These are phyloP conservation scores for Diplolepis rosae DNA, from an alignment of 2,888 invertebrate species.

Conservation along the genomic window DNA sequence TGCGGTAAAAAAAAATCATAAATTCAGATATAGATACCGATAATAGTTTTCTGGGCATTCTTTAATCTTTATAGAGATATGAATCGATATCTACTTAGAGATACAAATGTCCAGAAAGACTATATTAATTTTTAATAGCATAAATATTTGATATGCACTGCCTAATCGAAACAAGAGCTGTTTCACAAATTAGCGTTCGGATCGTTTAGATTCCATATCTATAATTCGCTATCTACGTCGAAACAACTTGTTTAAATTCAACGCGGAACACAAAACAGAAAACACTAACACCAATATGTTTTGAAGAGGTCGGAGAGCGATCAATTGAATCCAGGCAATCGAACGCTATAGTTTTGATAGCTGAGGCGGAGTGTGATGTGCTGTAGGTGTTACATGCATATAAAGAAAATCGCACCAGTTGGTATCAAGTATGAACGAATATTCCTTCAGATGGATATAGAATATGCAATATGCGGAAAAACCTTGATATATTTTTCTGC, in stretches of 20 bases:
- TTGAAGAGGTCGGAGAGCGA: constrained; percentile 22
- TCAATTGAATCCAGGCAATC: constrained; percentile 27
- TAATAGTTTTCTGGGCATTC: not conserved
- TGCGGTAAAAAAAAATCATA: not conserved
- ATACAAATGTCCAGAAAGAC: not conserved
- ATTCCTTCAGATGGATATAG: not conserved
- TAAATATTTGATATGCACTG: constrained; percentile 16
- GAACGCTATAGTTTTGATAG: constrained; percentile 7
- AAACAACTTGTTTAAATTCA: constrained; percentile 9
- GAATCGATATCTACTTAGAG: not conserved
- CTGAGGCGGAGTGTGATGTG: not conserved
- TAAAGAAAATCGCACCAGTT: not conserved
- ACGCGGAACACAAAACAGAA: constrained; percentile 1
- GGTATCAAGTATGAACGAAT: not conserved
- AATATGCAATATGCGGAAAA: not conserved
- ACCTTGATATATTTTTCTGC: not conserved
- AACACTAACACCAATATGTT: constrained; percentile 25
- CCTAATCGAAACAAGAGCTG: constrained; percentile 23
- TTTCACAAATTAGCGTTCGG: constrained; percentile 15
- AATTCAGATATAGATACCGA: not conserved
- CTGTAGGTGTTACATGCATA: not conserved
- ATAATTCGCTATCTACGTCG: constrained; percentile 4
- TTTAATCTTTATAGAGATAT: not conserved
- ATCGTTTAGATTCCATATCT: constrained; percentile 19
- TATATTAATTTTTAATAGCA: constrained; percentile 14